Conservation (phyloP, 2,888 invertebrate genomes). For the Eristalinus sepulchralis region DNA sequence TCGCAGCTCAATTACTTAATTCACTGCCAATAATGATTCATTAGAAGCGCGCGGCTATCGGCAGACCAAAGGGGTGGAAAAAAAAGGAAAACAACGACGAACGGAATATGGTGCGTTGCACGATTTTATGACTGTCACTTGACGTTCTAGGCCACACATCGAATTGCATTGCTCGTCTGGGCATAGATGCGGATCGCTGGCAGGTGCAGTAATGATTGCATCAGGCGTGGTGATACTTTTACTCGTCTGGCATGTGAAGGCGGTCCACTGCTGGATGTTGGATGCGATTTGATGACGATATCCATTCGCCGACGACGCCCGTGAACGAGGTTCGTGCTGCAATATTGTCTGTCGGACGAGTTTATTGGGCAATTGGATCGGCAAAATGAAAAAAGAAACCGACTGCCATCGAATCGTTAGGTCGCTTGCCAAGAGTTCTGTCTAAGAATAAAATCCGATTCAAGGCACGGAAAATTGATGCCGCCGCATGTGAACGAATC, state of each 20-base stretch:
- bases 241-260: slow-evolving; percentile 2
- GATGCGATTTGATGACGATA: slow-evolving; percentile 1
- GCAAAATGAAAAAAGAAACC: not conserved
- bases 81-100: not conserved
- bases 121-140: slow-evolving; percentile 6
- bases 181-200: slow-evolving; percentile 7
- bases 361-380: not conserved
- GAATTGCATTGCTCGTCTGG: not conserved
- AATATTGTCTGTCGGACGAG: not conserved
- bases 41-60: slow-evolving; percentile 2
- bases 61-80: not conserved
- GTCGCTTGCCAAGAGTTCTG: not conserved
- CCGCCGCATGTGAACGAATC: not conserved
- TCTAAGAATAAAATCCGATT: slow-evolving; percentile 7
- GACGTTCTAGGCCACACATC: slow-evolving; percentile 19
- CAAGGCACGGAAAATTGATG: not conserved
- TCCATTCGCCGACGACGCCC: not conserved
- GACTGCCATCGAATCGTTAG: not conserved
- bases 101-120: not conserved
- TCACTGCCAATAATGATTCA: slow-evolving; percentile 58
- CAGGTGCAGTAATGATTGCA: slow-evolving; percentile 25
- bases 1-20: slow-evolving; percentile 53
- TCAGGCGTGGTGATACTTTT: slow-evolving; percentile 14
- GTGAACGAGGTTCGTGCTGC: not conserved
- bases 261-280: not conserved